A percentile compares a stretch with the other conserved stretches of the same genome.
phyloP scores from a whole-genome alignment of 2,888 invertebrate genomes.

The Brachypalpus laphriformis region DNA sequence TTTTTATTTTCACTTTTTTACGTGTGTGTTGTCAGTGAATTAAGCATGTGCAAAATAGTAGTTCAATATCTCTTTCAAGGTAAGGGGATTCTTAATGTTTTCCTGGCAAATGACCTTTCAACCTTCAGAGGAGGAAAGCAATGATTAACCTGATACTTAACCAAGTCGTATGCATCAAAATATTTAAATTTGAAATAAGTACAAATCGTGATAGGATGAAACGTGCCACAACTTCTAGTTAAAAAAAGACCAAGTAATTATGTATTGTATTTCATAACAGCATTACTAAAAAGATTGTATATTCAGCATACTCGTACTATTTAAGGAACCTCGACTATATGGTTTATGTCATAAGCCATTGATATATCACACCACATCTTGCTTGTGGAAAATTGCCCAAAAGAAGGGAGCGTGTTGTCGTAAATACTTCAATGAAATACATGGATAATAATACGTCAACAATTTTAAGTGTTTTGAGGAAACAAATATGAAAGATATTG shows the following conservation, averaged over 20 bases:
- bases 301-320: neutral
- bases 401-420: neutral
- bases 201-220: too few relatives aligned
- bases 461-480: neutral
- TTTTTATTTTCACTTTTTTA: neutral
- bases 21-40: neutral
- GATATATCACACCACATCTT: neutral
- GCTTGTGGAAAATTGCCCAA: neutral
- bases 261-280: neutral
- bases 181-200: too few relatives aligned
- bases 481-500: neutral
- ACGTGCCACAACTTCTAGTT: neutral
- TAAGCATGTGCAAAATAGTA: slow-evolving; percentile 16
- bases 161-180: too few relatives aligned
- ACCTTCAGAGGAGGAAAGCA: too few relatives aligned
- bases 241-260: neutral
- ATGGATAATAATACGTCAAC: neutral
- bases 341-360: neutral
- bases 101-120: neutral
- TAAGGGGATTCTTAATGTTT: too few relatives aligned
- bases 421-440: neutral
- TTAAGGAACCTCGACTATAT: neutral
- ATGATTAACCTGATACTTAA: too few relatives aligned
- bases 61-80: neutral
- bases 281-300: neutral